A percentile compares a stretch with the other conserved stretches of the same genome.
Evolutionary conservation across 2,888 invertebrate species (phyloP).

Genomic region (Rosalia funebris): DNA sequence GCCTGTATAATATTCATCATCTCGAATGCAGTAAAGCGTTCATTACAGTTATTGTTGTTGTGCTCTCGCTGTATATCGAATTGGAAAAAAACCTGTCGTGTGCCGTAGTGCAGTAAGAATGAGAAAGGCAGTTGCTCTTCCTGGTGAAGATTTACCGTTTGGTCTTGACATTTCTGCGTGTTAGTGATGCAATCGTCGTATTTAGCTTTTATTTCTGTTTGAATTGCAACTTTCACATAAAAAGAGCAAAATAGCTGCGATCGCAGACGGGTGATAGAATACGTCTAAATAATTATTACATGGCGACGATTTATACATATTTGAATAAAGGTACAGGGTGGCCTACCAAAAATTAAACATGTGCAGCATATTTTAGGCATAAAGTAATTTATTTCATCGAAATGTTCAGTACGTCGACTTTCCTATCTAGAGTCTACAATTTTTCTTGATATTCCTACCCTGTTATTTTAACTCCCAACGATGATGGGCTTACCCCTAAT

Average conservation of each 20-base stretch:
- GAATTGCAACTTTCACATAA: neutral
- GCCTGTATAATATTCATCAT: neutral
- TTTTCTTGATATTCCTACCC: too few species aligned
- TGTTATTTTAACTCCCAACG: too few species aligned
- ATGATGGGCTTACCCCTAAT: too few species aligned
- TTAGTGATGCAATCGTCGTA: neutral
- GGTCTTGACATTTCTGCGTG: neutral
- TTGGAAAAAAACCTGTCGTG: neutral
- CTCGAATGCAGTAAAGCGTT: neutral
- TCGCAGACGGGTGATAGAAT: too few species aligned
- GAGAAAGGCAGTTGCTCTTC: neutral
- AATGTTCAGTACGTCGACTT: too few species aligned
- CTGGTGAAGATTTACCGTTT: neutral
- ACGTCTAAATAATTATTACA: too few species aligned
- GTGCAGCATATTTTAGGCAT: too few species aligned
- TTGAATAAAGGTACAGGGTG: too few species aligned
- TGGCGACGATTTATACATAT: too few species aligned
- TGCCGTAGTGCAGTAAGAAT: neutral
- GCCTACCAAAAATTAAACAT: too few species aligned
- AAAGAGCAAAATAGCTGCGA: neutral
- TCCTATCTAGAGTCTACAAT: too few species aligned
- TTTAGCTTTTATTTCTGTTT: neutral
- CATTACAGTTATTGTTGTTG: constrained; percentile 3
- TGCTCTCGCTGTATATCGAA: neutral
- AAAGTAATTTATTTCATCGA: too few species aligned